Evolutionary conservation across 1,140 invertebrate genomes (phyloP).

Genomic region (Tribolium madens): DNA sequence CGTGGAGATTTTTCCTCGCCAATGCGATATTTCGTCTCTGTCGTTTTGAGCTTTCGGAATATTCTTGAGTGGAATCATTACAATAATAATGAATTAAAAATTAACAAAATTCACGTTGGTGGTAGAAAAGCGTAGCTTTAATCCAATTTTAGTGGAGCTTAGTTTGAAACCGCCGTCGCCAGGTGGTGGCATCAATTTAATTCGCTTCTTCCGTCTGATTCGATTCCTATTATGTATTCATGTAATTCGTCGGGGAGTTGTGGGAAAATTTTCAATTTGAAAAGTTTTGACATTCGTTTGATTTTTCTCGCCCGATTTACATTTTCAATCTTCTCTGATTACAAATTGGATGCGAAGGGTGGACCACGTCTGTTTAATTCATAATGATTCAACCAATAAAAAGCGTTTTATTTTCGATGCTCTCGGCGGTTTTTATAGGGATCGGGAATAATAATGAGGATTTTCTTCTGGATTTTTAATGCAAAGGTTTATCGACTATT

Average conservation of each 20-base stretch:
- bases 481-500: neutral
- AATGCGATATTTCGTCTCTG: neutral
- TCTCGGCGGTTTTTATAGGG: constrained; percentile 26
- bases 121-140: constrained; percentile 11
- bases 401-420: constrained; percentile 34
- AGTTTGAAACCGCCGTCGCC: constrained; percentile 1
- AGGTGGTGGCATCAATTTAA: constrained; percentile 36
- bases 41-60: no score
- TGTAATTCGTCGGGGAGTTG: constrained; percentile 30
- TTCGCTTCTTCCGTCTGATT: constrained; percentile 32
- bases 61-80: constrained; percentile 3
- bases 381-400: constrained; percentile 26
- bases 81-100: neutral
- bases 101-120: neutral
- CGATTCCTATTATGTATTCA: constrained; percentile 36
- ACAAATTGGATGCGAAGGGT: constrained; percentile 25
- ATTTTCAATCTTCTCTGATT: constrained; percentile 42
- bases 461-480: constrained; percentile 1
- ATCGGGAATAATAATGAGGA: neutral
- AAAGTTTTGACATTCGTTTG: constrained; percentile 49
- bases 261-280: constrained; percentile 44
- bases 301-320: constrained; percentile 32
- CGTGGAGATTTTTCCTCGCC: neutral
- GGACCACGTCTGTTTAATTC: constrained; percentile 10
- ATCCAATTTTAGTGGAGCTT: constrained; percentile 7